A percentile compares a stretch with the other conserved stretches of the same genome.
Conservation (phyloP, 2,888 invertebrate genomes). For the Acholoe squamosa region DNA sequence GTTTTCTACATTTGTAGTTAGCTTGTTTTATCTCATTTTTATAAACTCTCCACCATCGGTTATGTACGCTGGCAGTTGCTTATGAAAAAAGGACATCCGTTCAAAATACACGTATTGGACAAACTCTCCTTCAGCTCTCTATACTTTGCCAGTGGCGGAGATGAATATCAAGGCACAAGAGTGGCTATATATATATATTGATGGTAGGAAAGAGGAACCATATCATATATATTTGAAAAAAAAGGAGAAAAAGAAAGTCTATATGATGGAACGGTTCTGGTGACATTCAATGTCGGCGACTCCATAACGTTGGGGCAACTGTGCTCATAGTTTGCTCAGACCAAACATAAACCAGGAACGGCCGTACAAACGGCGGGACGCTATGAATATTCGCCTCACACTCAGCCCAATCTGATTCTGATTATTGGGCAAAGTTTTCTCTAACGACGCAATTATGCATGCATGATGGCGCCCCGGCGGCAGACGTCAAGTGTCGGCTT, state of each 20-base stretch:
- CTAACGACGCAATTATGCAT: constrained; percentile 7
- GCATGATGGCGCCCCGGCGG: background rate
- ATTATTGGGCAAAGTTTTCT: background rate
- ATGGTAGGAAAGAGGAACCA: background rate
- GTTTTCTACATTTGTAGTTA: too few relatives aligned
- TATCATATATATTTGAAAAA: background rate
- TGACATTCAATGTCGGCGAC: background rate
- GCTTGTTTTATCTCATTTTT: background rate
- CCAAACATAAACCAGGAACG: background rate
- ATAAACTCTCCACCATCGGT: background rate
- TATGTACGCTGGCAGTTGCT: background rate
- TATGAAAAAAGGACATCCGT: constrained; percentile 1
- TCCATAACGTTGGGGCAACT: background rate
- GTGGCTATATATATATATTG: constrained; percentile 17
- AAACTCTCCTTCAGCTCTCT: background rate
- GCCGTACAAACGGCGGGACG: background rate
- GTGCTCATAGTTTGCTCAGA: background rate
- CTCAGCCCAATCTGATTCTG: background rate
- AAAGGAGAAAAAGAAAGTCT: background rate
- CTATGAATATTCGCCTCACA: constrained; percentile 30
- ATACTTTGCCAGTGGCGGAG: too few relatives aligned
- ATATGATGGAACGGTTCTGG: background rate
- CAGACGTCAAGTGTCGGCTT: background rate
- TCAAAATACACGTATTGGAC: background rate
- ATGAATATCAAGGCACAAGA: too few relatives aligned